phyloP scores from a whole-genome alignment of 2,113 vertebrate species.

The Perccottus glenii region DNA sequence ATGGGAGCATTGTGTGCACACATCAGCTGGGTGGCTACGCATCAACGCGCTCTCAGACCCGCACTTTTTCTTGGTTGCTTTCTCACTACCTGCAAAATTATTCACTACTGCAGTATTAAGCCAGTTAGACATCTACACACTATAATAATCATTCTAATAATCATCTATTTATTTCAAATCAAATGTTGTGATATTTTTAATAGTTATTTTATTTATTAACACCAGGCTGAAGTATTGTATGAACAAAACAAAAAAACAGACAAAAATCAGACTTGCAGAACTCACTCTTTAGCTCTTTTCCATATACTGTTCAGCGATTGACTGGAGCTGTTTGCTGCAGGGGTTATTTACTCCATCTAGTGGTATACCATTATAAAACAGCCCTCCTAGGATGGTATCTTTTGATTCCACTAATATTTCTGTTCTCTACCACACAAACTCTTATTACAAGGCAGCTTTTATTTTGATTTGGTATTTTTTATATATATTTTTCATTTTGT shows the following conservation, averaged over 20 bases:
- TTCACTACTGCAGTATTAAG: conserved; percentile 33
- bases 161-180: no score
- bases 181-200: no score
- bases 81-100: conserved; percentile 36
- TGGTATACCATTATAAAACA: background rate
- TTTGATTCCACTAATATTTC: no score
- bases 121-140: conserved; percentile 18
- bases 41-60: conserved; percentile 26
- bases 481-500: background rate
- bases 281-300: no score
- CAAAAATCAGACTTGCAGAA: no score
- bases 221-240: no score
- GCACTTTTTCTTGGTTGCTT: conserved; percentile 25
- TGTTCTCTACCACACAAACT: no score
- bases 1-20: conserved; percentile 32
- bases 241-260: no score
- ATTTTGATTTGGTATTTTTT: background rate
- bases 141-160: conserved; percentile 5
- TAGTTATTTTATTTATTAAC: no score
- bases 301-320: background rate
- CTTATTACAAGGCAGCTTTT: no score
- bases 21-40: conserved; percentile 14
- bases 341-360: conserved; percentile 21
- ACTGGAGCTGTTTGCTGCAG: background rate
- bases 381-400: no score